Base-by-base conservation (phyloP, 2,113 vertebrate species). In the Hemicordylus capensis region DNA sequence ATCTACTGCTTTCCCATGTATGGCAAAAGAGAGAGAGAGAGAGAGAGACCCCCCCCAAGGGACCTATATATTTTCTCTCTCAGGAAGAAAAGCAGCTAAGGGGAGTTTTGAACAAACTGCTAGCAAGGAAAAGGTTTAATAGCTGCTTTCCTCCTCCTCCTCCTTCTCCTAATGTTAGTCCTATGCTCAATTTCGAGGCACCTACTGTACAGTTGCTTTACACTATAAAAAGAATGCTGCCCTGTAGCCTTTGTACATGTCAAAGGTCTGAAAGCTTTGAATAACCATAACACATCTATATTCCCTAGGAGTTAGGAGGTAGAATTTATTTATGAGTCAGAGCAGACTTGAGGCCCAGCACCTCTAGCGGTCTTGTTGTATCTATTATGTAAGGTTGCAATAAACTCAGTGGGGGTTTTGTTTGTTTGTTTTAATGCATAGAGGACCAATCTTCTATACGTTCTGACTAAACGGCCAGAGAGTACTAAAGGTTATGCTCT, bases 401-500 rank as follows among this genome's bases (percentile, higher is more conserved):
- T 78, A 77, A 77, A 10, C 19, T 67, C 31, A 72, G 1, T 3
- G 20, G 64, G n/a, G n/a, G n/a, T n/a, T n/a, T n/a, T 61, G 28
- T 24, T 31, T 54, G 78, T 10, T 87, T 39, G 34, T 81, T 89
- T 85, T 44, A 8, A 61, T 83, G 14, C 0, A 0, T 92, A 99
- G 98, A 81, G 79, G 54, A 91, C 80, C 81, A 95, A 92, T 66
- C 91, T 97, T 19, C 0, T 90, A 5, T 85, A 96, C 84, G 82
- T 91, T 2, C 11, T 96, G 1, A 73, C 94, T 86, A 96, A 84
- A 64, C 97, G 48, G 31, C 97, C 97, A 1, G 90, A 83, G 69
- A 98, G 97, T 92, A 96, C 37, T 69, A 97, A 87, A 86, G 98
- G 98, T 6, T 98, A 98, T 1, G 31, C 83, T n/a, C 31, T 98